Evolutionary conservation across 2,888 invertebrate genomes (phyloP).

Genomic region (Pseudeuparius sepicola): DNA sequence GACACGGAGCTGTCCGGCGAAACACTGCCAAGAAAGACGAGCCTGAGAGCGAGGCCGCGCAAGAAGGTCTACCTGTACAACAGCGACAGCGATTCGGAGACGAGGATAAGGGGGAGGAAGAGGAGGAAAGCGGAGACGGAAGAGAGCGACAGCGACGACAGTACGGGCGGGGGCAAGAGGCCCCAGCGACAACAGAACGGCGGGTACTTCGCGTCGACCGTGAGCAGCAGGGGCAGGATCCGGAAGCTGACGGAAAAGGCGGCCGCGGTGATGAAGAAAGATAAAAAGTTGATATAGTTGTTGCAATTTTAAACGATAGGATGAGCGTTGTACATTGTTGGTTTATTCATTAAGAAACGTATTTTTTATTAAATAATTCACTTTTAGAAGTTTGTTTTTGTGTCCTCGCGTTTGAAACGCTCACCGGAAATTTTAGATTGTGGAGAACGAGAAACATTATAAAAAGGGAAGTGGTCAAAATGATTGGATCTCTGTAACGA

Average conservation of each 20-base stretch:
- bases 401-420: no score
- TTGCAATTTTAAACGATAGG: no score
- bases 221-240: constrained; percentile 76
- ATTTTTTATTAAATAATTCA: no score
- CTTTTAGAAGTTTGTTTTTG: no score
- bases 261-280: constrained; percentile 43
- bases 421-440: no score
- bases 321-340: no score
- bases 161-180: constrained; percentile 22
- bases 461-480: no score
- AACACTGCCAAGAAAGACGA: constrained; percentile 17
- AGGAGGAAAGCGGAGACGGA: constrained; percentile 25
- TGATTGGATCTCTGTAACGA: no score
- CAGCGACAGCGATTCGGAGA: constrained; percentile 21
- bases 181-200: constrained; percentile 23
- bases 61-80: constrained; percentile 25
- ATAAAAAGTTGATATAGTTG: constrained; percentile 17
- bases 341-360: no score
- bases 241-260: constrained; percentile 74
- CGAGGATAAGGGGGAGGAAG: constrained; percentile 29
- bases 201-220: constrained; percentile 35
- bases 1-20: constrained; percentile 5
- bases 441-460: no score
- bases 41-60: constrained; percentile 19
- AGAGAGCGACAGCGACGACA: constrained; percentile 16